phyloP scores from a whole-genome alignment of 2,888 invertebrate species.

The Malacosoma neustria region DNA sequence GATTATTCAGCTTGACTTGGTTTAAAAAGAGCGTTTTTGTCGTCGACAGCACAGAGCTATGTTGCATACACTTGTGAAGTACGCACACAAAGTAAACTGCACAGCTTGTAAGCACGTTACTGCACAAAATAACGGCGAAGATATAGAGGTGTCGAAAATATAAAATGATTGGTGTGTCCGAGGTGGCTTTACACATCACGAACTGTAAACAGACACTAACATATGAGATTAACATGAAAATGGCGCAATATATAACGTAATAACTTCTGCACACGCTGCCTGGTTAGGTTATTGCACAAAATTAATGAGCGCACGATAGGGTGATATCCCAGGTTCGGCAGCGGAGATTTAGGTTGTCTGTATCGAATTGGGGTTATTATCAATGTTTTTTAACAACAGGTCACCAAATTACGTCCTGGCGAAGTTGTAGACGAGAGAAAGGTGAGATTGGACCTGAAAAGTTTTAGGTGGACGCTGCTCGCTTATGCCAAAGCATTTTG shows the following conservation, averaged over 20 bases:
- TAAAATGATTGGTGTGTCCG: conserved; percentile 39
- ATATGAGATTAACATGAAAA: conserved; percentile 49
- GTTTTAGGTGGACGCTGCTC: conserved; percentile 69
- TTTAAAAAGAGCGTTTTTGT: conserved; percentile 39
- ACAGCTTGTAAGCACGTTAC: conserved; percentile 69
- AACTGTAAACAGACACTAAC: conserved; percentile 51
- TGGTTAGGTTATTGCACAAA: conserved; percentile 52
- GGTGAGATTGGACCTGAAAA: conserved; percentile 81
- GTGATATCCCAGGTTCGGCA: conserved; percentile 59
- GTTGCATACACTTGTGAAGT: conserved; percentile 65
- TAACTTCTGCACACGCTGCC: conserved; percentile 65
- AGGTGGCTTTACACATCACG: conserved; percentile 41
- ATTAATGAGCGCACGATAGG: conserved; percentile 29
- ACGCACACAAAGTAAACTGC: conserved; percentile 62
- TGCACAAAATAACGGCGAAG: conserved; percentile 55
- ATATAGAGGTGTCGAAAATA: conserved; percentile 27
- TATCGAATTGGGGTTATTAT: conserved; percentile 49
- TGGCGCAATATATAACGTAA: conserved; percentile 52
- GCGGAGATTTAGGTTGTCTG: conserved; percentile 55
- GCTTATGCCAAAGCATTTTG: conserved; percentile 70
- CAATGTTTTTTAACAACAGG: conserved; percentile 76
- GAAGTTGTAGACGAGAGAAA: conserved; percentile 95
- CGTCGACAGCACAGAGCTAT: conserved; percentile 60
- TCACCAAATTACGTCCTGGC: conserved; percentile 94
- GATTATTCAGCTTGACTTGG: conserved; percentile 42